Conservation (phyloP, 2,888 invertebrate species). For the Lathronympha strigana region DNA sequence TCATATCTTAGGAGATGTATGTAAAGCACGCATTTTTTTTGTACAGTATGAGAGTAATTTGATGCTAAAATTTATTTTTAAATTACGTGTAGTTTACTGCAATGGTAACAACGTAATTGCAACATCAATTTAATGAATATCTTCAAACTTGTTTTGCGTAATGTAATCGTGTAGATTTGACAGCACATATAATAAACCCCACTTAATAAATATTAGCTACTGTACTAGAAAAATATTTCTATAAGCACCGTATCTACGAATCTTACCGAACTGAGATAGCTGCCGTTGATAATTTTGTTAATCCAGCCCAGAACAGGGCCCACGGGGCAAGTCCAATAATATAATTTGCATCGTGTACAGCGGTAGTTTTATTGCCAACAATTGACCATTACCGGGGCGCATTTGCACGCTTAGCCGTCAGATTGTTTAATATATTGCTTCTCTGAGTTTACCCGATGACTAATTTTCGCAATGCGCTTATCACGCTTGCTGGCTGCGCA, state of each 20-base stretch:
- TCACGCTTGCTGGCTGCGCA: slow-evolving; percentile 43
- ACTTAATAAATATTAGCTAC: slow-evolving; percentile 36
- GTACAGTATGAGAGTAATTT: slow-evolving; percentile 4
- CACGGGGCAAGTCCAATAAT: slow-evolving; percentile 58
- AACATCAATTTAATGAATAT: slow-evolving; percentile 16
- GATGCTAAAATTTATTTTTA: neutral
- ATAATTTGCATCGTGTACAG: slow-evolving; percentile 70
- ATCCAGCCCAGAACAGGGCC: slow-evolving; percentile 54
- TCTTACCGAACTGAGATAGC: slow-evolving; percentile 50
- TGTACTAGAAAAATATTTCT: slow-evolving; percentile 38
- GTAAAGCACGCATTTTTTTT: slow-evolving; percentile 19
- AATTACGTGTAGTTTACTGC: slow-evolving; percentile 4
- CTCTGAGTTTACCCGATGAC: slow-evolving; percentile 46
- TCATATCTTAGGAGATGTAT: slow-evolving; percentile 16
- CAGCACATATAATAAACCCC: slow-evolving; percentile 32
- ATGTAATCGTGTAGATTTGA: slow-evolving; percentile 37
- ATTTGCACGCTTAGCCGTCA: slow-evolving; percentile 67
- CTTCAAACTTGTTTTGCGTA: slow-evolving; percentile 32
- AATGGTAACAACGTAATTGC: neutral
- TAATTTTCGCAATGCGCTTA: slow-evolving; percentile 46
- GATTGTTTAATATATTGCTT: slow-evolving; percentile 63
- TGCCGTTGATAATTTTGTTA: slow-evolving; percentile 62
- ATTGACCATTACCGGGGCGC: slow-evolving; percentile 67
- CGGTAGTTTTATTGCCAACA: slow-evolving; percentile 71
- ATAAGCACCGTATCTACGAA: slow-evolving; percentile 33